A percentile compares a stretch with the other conserved stretches of the same genome.
Evolutionary conservation across 2,113 vertebrate genomes (phyloP).

Genomic region (Labeo catla): DNA sequence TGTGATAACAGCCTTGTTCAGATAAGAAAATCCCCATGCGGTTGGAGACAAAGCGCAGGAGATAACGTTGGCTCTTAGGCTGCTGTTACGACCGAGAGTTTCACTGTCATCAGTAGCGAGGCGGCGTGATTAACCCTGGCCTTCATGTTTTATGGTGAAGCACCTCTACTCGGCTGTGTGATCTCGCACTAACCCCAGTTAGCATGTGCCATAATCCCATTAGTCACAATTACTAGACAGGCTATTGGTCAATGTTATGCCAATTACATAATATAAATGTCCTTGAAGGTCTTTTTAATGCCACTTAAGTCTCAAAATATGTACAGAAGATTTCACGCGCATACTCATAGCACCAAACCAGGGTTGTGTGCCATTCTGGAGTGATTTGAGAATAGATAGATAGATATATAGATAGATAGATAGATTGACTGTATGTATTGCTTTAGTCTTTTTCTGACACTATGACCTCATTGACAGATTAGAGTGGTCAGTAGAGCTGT

Average conservation of each 20-base stretch:
- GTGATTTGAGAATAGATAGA: not conserved
- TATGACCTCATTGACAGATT: conserved; percentile 66
- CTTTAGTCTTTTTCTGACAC: conserved; percentile 56
- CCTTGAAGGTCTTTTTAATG: conserved; percentile 16
- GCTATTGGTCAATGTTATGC: conserved; percentile 40
- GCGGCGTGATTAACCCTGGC: conserved; percentile 22
- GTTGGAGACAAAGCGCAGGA: not conserved
- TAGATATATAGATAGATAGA: not conserved
- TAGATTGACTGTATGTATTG: conserved; percentile 45
- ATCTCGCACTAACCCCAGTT: conserved; percentile 6
- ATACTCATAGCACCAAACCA: not conserved
- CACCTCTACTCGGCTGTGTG: conserved; percentile 27
- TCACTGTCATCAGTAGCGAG: conserved; percentile 19
- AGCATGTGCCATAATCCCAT: conserved; percentile 45
- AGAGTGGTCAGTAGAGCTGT: conserved; percentile 61
- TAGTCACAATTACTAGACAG: conserved; percentile 46
- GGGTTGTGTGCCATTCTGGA: not conserved
- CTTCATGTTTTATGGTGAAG: conserved; percentile 34
- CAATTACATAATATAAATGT: conserved; percentile 31
- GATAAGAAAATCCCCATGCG: conserved; percentile 18
- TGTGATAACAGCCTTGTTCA: conserved; percentile 1
- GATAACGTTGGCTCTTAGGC: not conserved
- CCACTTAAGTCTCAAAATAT: conserved; percentile 10
- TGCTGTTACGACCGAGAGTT: not conserved
- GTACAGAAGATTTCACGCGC: not conserved